Percentiles rank a stretch among this genome's conserved stretches.
phyloP scores from a whole-genome alignment of 2,797 vertebrate species.

The Thunnus albacares region DNA sequence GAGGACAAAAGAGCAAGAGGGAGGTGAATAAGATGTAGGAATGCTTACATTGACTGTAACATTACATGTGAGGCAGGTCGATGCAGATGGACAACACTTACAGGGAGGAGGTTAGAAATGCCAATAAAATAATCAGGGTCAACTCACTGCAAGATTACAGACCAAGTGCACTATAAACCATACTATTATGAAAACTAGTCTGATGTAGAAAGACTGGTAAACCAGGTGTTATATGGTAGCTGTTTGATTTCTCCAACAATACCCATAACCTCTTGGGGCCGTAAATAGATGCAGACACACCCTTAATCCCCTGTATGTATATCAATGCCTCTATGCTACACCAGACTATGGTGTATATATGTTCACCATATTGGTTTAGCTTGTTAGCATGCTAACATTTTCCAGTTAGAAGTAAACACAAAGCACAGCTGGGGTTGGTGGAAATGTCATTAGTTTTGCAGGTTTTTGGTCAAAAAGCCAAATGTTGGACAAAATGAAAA shows the following conservation, averaged over 20 bases:
- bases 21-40: conserved; percentile 36
- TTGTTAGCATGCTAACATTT: no score
- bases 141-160: not conserved
- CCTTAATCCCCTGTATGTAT: not conserved
- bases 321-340: no score
- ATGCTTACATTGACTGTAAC: not conserved
- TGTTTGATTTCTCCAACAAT: not conserved
- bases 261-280: not conserved
- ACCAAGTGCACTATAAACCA: not conserved
- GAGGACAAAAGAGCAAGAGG: conserved; percentile 50
- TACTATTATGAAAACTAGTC: not conserved
- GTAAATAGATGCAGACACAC: not conserved
- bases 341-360: no score
- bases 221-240: not conserved
- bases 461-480: no score
- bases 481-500: no score
- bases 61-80: not conserved
- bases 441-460: no score
- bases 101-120: conserved; percentile 1
- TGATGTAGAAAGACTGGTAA: not conserved
- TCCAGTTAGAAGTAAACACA: no score
- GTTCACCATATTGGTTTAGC: no score
- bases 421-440: no score
- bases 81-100: not conserved
- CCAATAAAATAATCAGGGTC: not conserved